Conservation (phyloP, 2,797 vertebrate species). For the Clarias platycephalus region DNA sequence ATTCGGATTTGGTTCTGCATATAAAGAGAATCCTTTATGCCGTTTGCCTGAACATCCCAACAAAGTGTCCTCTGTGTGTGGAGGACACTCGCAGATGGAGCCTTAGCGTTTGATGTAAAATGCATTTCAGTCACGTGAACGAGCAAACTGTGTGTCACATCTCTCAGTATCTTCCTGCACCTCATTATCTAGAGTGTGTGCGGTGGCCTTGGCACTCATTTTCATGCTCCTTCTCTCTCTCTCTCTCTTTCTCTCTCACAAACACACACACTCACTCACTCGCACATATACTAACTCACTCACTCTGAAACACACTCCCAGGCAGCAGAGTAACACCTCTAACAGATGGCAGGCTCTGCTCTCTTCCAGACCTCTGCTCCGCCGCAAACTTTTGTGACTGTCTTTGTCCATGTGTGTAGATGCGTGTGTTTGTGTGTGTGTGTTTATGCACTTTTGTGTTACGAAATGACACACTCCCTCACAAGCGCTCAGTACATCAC, state of each 20-base stretch:
- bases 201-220: constrained; percentile 57
- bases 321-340: constrained; percentile 56
- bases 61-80: constrained; percentile 39
- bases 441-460: constrained; percentile 23
- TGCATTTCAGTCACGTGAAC: constrained; percentile 40
- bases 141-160: constrained; percentile 51
- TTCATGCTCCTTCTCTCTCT: constrained; percentile 46
- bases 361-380: constrained; percentile 56
- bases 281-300: constrained; percentile 28
- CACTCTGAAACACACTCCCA: constrained; percentile 32
- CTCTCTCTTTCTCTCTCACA: not conserved
- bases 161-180: constrained; percentile 52
- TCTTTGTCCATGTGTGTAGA: constrained; percentile 30
- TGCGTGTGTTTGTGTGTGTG: constrained; percentile 40
- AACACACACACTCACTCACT: constrained; percentile 8
- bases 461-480: constrained; percentile 39
- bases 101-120: constrained; percentile 41
- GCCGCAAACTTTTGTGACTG: constrained; percentile 47
- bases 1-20: constrained; percentile 34
- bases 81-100: constrained; percentile 31
- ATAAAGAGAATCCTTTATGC: constrained; percentile 35
- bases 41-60: constrained; percentile 22
- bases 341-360: constrained; percentile 55
- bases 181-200: constrained; percentile 56
- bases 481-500: constrained; percentile 38